Evolutionary conservation across 2,113 vertebrate genomes (phyloP), one percentile per base, ranked within the genome.

Genomic region (Tenrec ecaudatus): DNA sequence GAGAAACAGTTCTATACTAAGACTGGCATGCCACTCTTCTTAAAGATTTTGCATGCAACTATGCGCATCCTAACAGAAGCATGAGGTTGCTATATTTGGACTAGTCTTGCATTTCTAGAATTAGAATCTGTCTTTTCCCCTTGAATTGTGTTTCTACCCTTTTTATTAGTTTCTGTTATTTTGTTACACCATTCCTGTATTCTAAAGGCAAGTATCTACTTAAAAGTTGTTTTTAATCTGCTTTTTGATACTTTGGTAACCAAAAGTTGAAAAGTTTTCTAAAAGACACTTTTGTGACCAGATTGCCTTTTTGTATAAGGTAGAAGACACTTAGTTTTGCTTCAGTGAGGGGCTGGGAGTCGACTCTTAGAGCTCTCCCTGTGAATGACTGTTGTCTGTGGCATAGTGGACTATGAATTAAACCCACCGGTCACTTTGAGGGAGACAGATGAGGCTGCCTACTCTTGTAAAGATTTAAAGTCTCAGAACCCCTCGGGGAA

Each of bases 1-100:
- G 98, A 98, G 97, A 97, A 97, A 97, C 93, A 95, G 96, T 98
- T 98, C 95, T 97, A 83, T 97, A 94, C 98, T 97, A 97, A 98
- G 96, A 97, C 96, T 97, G 97, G 98, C 98, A 97, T 98, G 98
- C 96, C 78, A 94, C 86, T 77, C 82, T 95, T 97, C 97, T 94
- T 92, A 95, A 95, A 97, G 97, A 95, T 94, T 96, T 93, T 98
- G 98, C 98, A 98, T 98, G 98, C 93, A 97, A 95, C 96, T 66
- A 27, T 96, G 84, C 90, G 96, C 97, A 98, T 98, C 93, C 96
- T 97, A 97, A 98, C 95, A 96, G 97, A 97, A 98, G 98, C 98
- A 98, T 98, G 98, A 97, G 95, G 87, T 94, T 96, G 95, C 89
- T 95, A 1, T 75, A 88, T 96, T 98, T 96, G 96, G 29, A 95